Conservation (phyloP, 2,113 vertebrate genomes). For the Tringa solitaria region DNA sequence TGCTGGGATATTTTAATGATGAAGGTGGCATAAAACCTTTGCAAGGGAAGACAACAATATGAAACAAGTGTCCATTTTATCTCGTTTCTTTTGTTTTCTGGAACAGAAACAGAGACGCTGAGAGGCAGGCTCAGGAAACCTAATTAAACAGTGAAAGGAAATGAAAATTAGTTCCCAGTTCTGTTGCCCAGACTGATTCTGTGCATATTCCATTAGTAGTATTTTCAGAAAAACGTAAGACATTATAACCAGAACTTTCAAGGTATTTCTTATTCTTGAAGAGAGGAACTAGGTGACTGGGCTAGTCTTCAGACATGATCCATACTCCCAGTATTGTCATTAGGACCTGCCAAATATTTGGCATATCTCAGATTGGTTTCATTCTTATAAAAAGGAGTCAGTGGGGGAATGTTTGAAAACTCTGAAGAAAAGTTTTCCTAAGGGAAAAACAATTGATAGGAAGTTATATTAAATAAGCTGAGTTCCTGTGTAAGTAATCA, state of each 20-base stretch:
- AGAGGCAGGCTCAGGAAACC: conserved; percentile 49
- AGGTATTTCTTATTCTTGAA: conserved; percentile 48
- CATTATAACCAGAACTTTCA: conserved; percentile 58
- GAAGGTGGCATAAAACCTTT: neutral
- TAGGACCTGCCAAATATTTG: neutral
- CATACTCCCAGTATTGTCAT: neutral
- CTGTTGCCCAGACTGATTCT: conserved; percentile 40
- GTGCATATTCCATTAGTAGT: conserved; percentile 57
- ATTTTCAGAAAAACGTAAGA: conserved; percentile 64
- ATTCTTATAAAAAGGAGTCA: neutral
- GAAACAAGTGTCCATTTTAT: conserved; percentile 57
- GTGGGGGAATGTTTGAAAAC: neutral
- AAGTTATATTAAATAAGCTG: neutral
- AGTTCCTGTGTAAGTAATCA: neutral
- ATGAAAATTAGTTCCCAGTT: conserved; percentile 67
- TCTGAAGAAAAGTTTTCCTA: neutral
- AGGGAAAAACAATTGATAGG: neutral
- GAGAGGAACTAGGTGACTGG: conserved; percentile 17
- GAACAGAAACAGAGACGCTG: conserved; percentile 39
- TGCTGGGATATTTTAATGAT: neutral
- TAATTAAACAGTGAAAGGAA: conserved; percentile 57
- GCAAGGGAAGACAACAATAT: neutral
- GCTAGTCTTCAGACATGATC: neutral
- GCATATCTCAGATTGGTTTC: neutral
- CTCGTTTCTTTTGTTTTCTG: conserved; percentile 59